phyloP scores from a whole-genome alignment of 2,888 invertebrate genomes.

The Chrysotoxum bicinctum region DNA sequence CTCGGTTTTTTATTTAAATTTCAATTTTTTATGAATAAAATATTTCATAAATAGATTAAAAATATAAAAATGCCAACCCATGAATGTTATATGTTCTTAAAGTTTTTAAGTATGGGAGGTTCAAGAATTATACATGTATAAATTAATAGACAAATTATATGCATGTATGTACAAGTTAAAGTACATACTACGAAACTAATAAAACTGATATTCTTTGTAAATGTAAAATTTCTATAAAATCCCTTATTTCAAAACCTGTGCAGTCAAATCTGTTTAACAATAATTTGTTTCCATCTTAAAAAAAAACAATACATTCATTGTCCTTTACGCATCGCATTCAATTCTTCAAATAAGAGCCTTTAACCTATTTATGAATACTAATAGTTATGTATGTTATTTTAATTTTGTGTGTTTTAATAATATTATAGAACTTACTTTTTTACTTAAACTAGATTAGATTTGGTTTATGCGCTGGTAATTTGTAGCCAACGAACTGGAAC shows the following conservation, averaged over 20 bases:
- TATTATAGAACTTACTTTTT: slow-evolving; percentile 25
- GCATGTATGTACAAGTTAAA: not conserved
- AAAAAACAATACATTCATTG: slow-evolving; percentile 28
- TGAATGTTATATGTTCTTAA: not conserved
- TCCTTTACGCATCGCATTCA: slow-evolving; percentile 27
- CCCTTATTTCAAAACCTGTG: slow-evolving; percentile 7
- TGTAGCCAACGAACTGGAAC: slow-evolving; percentile 90
- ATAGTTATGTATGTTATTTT: slow-evolving; percentile 1
- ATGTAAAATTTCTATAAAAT: slow-evolving; percentile 9
- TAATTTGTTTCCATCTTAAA: not conserved
- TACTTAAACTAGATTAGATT: slow-evolving; percentile 74
- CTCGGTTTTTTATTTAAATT: not conserved
- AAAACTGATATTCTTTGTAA: not conserved
- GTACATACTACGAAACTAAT: not conserved
- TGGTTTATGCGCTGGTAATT: slow-evolving; percentile 84
- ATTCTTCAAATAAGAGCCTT: slow-evolving; percentile 28
- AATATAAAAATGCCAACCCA: not conserved
- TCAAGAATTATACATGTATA: not conserved
- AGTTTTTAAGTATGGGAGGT: not conserved
- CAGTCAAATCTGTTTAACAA: slow-evolving; percentile 1
- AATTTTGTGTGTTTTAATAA: not conserved
- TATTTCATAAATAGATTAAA: not conserved
- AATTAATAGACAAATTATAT: not conserved
- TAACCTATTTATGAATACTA: slow-evolving; percentile 24
- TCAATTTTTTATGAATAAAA: not conserved